Conservation (phyloP, 2,113 vertebrate species). For the Opisthocomus hoazin region DNA sequence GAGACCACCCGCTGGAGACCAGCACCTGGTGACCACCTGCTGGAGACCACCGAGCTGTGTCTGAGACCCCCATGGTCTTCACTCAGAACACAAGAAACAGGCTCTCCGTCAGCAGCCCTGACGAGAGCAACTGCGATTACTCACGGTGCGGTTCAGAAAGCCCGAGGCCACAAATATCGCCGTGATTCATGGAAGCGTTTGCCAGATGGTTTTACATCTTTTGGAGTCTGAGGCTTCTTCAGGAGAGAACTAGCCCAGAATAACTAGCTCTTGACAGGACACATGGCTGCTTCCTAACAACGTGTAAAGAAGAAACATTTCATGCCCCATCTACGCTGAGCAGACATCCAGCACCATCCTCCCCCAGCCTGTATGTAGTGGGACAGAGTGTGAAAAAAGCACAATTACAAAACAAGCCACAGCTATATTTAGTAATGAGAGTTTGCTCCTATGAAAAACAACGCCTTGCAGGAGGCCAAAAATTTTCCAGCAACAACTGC, state of each 20-base stretch:
- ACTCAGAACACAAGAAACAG: background rate
- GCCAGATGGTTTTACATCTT: background rate
- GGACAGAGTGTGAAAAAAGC: background rate
- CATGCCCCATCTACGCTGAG: rapidly evolving
- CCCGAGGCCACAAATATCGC: constrained; percentile 23
- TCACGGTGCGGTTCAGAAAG: background rate
- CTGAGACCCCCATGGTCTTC: background rate
- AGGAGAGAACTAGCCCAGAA: background rate
- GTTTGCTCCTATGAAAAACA: background rate
- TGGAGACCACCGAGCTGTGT: background rate
- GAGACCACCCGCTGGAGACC: too few relatives aligned
- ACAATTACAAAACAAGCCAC: background rate
- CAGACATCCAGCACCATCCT: background rate
- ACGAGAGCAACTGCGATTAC: background rate
- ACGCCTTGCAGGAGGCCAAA: background rate
- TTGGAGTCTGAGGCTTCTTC: background rate
- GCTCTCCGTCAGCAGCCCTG: background rate
- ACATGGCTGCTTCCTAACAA: background rate
- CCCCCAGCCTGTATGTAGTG: background rate
- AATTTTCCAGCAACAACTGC: background rate
- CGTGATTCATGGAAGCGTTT: background rate
- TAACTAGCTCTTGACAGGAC: background rate
- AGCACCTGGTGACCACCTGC: too few relatives aligned
- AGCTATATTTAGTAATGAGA: background rate
- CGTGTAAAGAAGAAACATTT: background rate